A percentile compares a stretch with the other conserved stretches of the same genome.
phyloP scores from a whole-genome alignment of 2,797 vertebrate species.

The Melanotaenia pygmaea region DNA sequence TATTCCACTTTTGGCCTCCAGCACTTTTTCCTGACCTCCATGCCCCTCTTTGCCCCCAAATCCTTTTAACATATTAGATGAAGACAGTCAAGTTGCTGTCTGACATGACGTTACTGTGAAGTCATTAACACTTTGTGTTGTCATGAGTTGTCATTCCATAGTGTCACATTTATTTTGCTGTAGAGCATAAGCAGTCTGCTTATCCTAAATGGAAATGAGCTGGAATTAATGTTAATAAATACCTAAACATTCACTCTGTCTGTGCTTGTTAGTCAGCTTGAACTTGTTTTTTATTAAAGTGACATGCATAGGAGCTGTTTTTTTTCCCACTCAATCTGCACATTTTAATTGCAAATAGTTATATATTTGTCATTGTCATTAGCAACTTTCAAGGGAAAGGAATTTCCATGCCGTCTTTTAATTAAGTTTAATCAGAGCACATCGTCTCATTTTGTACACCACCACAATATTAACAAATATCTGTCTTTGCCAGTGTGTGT shows the following conservation, averaged over 20 bases:
- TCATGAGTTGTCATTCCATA: constrained; percentile 12
- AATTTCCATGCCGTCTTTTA: constrained; percentile 25
- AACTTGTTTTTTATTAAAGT: constrained; percentile 46
- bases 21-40: constrained; percentile 18
- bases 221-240: constrained; percentile 55
- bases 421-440: constrained; percentile 22
- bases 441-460: constrained; percentile 9
- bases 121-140: neutral
- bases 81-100: constrained; percentile 12
- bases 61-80: constrained; percentile 17
- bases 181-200: constrained; percentile 42
- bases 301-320: neutral
- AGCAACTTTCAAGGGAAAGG: constrained; percentile 30
- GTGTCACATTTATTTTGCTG: constrained; percentile 7
- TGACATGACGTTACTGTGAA: neutral
- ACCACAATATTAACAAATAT: constrained; percentile 1
- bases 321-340: constrained; percentile 43
- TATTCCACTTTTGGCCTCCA: constrained; percentile 24
- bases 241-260: constrained; percentile 37
- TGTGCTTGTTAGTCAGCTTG: constrained; percentile 41
- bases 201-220: constrained; percentile 53
- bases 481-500: constrained; percentile 1
- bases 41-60: constrained; percentile 15
- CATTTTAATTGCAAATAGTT: constrained; percentile 66
- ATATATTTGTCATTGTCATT: constrained; percentile 41